A percentile compares a stretch with the other conserved stretches of the same genome.
Evolutionary conservation across 2,797 vertebrate genomes (phyloP).

Genomic region (Malacoctenus gilli): DNA sequence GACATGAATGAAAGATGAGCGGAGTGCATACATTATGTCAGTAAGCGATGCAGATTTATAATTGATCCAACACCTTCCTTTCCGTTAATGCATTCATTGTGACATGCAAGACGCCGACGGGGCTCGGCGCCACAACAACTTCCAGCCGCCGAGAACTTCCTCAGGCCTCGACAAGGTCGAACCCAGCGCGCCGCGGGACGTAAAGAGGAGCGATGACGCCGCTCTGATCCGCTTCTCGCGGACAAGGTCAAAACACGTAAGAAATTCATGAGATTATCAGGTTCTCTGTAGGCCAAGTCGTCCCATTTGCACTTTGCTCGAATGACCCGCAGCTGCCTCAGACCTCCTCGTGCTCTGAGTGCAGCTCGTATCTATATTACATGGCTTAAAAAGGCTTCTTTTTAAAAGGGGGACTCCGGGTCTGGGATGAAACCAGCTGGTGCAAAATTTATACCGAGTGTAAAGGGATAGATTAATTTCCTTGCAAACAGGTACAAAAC

Average conservation of each 20-base stretch:
- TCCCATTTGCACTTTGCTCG: constrained; percentile 37
- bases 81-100: too few relatives aligned
- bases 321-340: constrained; percentile 23
- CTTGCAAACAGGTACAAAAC: constrained; percentile 13
- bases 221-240: constrained; percentile 30
- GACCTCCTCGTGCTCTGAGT: constrained; percentile 22
- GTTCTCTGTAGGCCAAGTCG: constrained; percentile 45
- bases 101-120: too few relatives aligned
- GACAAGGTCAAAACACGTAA: constrained; percentile 46
- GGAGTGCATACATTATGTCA: too few relatives aligned
- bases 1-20: too few relatives aligned
- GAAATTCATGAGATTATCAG: constrained; percentile 57
- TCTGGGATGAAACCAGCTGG: too few relatives aligned
- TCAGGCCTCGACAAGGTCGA: constrained; percentile 29
- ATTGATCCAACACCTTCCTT: too few relatives aligned
- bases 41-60: too few relatives aligned
- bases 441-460: constrained; percentile 8
- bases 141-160: too few relatives aligned
- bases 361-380: constrained; percentile 27
- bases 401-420: constrained; percentile 12
- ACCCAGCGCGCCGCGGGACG: constrained; percentile 12
- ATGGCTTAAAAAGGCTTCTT: not conserved
- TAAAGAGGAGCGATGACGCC: constrained; percentile 10
- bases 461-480: constrained; percentile 3
- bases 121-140: too few relatives aligned